Evolutionary conservation across 2,113 vertebrate species (phyloP).

Genomic region (Notiomystis cincta): DNA sequence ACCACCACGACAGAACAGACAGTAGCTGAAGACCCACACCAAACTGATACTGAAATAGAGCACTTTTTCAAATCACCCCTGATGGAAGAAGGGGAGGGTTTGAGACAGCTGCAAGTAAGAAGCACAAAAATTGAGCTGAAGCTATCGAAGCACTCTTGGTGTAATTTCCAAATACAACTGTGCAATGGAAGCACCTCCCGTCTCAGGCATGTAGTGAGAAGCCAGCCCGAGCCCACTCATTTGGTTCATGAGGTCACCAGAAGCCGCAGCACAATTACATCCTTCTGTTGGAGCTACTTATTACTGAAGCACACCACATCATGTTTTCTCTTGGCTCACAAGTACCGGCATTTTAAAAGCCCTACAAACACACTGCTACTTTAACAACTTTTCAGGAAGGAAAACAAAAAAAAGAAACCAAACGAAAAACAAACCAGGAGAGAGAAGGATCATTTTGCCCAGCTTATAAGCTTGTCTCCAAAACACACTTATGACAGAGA

Average conservation of each 20-base stretch:
- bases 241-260: constrained; percentile 28
- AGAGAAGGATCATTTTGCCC: neutral
- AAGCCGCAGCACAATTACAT: constrained; percentile 11
- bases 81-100: neutral
- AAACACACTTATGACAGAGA: neutral
- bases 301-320: neutral
- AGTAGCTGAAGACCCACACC: neutral
- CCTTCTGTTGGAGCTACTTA: neutral
- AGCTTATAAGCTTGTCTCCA: neutral
- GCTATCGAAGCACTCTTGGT: rapidly evolving
- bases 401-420: too few species aligned
- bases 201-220: neutral
- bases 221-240: neutral
- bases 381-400: neutral
- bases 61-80: neutral
- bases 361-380: neutral
- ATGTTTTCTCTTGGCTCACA: neutral
- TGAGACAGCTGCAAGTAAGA: neutral
- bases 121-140: neutral
- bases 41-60: neutral
- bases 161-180: neutral
- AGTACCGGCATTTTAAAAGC: neutral
- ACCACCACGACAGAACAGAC: neutral
- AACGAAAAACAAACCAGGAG: neutral
- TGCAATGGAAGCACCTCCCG: neutral